Evolutionary conservation across 2,113 vertebrate species (phyloP), one percentile per base, ranked within the genome.

Genomic region (Pluvianellus socialis): DNA sequence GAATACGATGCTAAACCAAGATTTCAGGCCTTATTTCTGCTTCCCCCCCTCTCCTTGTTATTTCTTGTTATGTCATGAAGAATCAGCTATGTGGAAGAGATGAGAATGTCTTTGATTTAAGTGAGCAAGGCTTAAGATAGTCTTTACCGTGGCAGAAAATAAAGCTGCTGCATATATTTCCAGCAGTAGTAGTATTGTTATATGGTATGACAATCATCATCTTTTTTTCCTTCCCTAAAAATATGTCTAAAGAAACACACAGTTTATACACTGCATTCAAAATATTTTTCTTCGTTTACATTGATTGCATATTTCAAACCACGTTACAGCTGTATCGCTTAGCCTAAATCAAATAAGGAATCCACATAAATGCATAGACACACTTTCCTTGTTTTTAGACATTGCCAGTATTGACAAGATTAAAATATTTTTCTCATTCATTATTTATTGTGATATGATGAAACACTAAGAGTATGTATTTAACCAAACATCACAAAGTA

Each of bases 201-300:
- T 27, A 79, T 12, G 50, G 59, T 30, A 70, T 91, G 94, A 95
- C 91, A 96, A 77, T 90, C 81, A 95, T 65, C 4, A 21, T 92
- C 26, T 74, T 80, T 86, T 67, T 74, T 40, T 52, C 61, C 92
- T 91, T 93, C 70, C 74, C 84, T 92, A 92, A 92, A 96, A 95
- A 96, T 94, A 96, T 14, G 17, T 88, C 95, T 95, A 96, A 87
- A 94, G 95, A 97, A 82, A 88, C 93, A 93, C 95, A 88, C 71
- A 95, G 96, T 96, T 97, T 97, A 94, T 88, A 95, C 79, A 95
- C 96, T 94, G 94, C 95, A 96, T 97, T 97, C 96, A 97, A 97
- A 98, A 98, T 97, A 97, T 96, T 98, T 96, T 96, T 95, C 97
- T 96, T 98, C 89, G 90, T 98, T 98, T 98, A 98, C 96, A 89